A percentile compares a stretch with the other conserved stretches of the same genome.
These are phyloP conservation scores for Melanotaenia maccullochi DNA, from an alignment of 2,797 vertebrate genomes.

Conservation along the genomic window DNA sequence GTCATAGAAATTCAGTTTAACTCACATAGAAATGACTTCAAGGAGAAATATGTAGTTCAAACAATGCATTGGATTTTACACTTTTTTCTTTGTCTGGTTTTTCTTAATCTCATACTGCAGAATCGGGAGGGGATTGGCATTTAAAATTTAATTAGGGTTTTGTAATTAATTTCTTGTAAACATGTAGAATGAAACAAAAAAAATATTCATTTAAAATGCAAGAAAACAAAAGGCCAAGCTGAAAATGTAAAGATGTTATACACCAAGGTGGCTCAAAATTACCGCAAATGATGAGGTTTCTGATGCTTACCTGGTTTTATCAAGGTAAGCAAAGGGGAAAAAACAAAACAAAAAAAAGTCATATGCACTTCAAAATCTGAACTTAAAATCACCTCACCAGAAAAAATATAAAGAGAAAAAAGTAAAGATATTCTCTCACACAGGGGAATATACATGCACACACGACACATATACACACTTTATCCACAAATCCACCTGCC, in stretches of 20 bases:
- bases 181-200: no score
- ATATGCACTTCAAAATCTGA: constrained; percentile 40
- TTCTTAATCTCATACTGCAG: no score
- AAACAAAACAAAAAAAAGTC: neutral
- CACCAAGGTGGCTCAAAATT: neutral
- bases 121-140: no score
- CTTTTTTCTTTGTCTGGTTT: no score
- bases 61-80: no score
- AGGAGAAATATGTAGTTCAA: no score
- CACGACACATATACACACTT: constrained; percentile 2
- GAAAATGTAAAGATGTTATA: neutral
- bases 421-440: neutral
- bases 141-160: no score
- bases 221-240: neutral
- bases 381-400: constrained; percentile 43
- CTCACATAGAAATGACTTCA: neutral
- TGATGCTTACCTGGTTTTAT: constrained; percentile 8
- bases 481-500: neutral
- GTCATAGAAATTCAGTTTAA: neutral
- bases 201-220: no score
- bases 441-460: neutral
- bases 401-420: neutral
- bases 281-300: neutral
- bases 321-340: neutral
- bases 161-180: no score